Percentiles rank a stretch among this genome's conserved stretches.
These are phyloP conservation scores for Pterois miles DNA, from an alignment of 2,797 vertebrate genomes.

Conservation along the genomic window DNA sequence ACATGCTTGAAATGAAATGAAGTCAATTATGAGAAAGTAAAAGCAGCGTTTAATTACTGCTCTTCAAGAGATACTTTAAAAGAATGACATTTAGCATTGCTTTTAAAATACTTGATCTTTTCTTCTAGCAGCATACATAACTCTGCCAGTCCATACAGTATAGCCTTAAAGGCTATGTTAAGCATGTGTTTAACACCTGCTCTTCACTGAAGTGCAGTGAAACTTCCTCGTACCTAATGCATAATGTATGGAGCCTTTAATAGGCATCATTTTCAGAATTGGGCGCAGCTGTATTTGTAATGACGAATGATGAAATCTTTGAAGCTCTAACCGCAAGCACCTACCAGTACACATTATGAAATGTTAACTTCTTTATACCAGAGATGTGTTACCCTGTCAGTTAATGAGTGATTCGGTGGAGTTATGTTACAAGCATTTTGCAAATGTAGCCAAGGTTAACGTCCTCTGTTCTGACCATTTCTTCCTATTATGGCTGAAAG, in stretches of 20 bases:
- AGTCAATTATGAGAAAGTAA: conserved; percentile 1
- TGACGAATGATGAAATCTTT: conserved; percentile 24
- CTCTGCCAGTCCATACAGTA: background rate
- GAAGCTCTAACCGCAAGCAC: background rate
- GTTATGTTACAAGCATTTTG: conserved; percentile 26
- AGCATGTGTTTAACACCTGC: conserved; percentile 28
- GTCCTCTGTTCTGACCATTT: conserved; percentile 49
- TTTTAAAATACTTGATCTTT: conserved; percentile 6
- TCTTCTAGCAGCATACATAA: background rate
- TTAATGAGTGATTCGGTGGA: background rate
- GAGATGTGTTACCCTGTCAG: background rate
- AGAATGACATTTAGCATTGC: background rate
- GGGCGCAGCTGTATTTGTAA: conserved; percentile 21
- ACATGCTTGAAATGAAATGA: conserved; percentile 11
- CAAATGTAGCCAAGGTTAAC: conserved; percentile 16
- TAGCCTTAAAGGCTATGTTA: conserved; percentile 18
- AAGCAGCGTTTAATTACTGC: background rate
- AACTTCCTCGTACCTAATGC: conserved; percentile 30
- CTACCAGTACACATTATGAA: background rate
- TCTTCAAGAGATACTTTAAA: background rate
- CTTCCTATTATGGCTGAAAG: conserved; percentile 60
- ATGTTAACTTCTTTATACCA: background rate
- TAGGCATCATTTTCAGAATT: conserved; percentile 38
- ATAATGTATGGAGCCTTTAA: conserved; percentile 43
- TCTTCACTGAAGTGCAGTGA: conserved; percentile 20